Conservation (phyloP, 2,888 invertebrate genomes). For the Trilocha varians region DNA sequence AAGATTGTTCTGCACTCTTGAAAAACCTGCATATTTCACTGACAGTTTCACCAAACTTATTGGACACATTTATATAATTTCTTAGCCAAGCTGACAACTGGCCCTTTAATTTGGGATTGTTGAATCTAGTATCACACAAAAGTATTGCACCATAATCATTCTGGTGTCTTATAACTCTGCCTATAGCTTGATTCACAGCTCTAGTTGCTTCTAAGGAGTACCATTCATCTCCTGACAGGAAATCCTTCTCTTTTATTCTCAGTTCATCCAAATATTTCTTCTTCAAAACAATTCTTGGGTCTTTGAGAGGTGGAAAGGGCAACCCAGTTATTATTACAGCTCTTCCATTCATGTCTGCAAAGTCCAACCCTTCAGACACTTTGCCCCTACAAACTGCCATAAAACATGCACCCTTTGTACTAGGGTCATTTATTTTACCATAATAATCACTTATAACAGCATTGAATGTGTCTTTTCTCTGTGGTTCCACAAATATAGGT, state of each 20-base stretch:
- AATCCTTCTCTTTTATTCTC: slow-evolving; percentile 76
- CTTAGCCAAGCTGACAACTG: slow-evolving; percentile 91
- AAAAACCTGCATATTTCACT: slow-evolving; percentile 83
- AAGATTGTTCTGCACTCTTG: slow-evolving; percentile 74
- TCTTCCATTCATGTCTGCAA: slow-evolving; percentile 94
- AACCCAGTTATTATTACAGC: slow-evolving; percentile 96
- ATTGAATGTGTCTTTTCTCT: slow-evolving; percentile 85
- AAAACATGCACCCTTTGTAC: slow-evolving; percentile 89
- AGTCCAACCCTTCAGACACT: slow-evolving; percentile 98
- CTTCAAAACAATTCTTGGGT: slow-evolving; percentile 93
- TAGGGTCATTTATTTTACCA: slow-evolving; percentile 81
- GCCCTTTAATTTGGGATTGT: slow-evolving; percentile 73
- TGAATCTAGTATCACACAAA: slow-evolving; percentile 92
- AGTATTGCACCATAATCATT: slow-evolving; percentile 97
- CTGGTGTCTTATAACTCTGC: slow-evolving; percentile 95
- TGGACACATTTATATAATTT: slow-evolving; percentile 76
- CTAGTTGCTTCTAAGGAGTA: slow-evolving; percentile 94
- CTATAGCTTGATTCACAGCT: slow-evolving; percentile 99
- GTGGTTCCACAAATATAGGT: slow-evolving; percentile 92
- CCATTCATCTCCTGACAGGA: slow-evolving; percentile 87
- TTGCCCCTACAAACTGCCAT: slow-evolving; percentile 98
- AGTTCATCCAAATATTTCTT: slow-evolving; percentile 89
- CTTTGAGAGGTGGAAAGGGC: slow-evolving; percentile 95
- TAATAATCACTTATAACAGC: slow-evolving; percentile 90
- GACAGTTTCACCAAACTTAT: slow-evolving; percentile 80